A percentile compares a stretch with the other conserved stretches of the same genome.
phyloP scores from a whole-genome alignment of 2,888 invertebrate species.

The Lepidocyrtoides sp. region DNA sequence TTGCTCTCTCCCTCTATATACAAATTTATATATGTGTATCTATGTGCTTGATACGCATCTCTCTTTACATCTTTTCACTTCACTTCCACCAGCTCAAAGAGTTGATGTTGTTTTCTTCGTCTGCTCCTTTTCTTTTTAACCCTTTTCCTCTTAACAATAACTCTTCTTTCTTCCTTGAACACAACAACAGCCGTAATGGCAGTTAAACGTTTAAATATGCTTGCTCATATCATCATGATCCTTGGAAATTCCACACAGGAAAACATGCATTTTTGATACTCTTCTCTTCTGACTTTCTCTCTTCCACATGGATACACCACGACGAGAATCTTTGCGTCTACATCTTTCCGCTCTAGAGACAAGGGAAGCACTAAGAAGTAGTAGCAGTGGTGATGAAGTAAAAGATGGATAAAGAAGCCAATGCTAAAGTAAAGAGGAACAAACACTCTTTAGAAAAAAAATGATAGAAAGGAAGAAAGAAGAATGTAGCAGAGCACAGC shows the following conservation, averaged over 20 bases:
- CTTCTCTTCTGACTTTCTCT: conserved; percentile 34
- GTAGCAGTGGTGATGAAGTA: not conserved
- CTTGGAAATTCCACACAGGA: not conserved
- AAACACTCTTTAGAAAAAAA: not conserved
- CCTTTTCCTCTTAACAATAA: conserved; percentile 8
- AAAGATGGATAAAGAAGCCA: not conserved
- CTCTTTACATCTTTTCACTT: conserved; percentile 58
- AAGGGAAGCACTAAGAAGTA: not conserved
- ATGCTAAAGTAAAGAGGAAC: not conserved
- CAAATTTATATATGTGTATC: too few relatives aligned
- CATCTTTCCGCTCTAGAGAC: conserved; percentile 28
- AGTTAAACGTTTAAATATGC: conserved; percentile 18
- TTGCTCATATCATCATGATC: conserved; percentile 10
- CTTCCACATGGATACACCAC: conserved; percentile 35
- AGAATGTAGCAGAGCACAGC: not conserved
- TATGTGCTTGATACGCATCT: conserved; percentile 11
- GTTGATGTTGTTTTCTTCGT: not conserved
- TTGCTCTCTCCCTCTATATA: too few relatives aligned
- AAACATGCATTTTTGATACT: conserved; percentile 48
- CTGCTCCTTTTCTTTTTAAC: not conserved
- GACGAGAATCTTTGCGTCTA: conserved; percentile 33
- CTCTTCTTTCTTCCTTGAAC: not conserved
- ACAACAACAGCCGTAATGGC: not conserved
- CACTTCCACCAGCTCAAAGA: conserved; percentile 21
- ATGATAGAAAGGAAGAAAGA: not conserved